Base-by-base conservation (phyloP, 2,113 vertebrate genomes). In the Halichoeres trimaculatus region DNA sequence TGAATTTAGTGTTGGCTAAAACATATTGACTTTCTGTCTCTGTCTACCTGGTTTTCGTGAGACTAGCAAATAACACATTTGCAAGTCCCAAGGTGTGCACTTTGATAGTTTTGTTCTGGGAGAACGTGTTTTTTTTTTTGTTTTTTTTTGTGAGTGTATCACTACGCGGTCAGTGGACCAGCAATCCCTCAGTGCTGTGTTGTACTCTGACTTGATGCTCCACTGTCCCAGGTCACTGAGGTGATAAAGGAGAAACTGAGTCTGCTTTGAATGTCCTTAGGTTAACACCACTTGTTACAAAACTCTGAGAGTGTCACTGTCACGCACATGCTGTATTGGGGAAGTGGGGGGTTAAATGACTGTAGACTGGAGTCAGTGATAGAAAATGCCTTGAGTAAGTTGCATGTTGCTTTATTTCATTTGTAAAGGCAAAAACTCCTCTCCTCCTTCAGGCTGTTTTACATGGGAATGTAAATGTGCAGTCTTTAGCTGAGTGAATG, bases 281-380 rank as follows among this genome's bases (percentile, higher is more conserved):
- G 60, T 70, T 19, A 67, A 59, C 58, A 51, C 8, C 52, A 17
- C 56, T 43, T 56, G 48, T 67, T 63, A 22, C 62, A 66, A 65
- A 35, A 30, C 14, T 10, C 19, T 58, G n/a, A 64, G 35, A 62
- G 17, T 1, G 64, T n/a, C n/a, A 30, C 52, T 19, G 14, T n/a
- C 54, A 51, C 55, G 67, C 14, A 30, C 40, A n/a, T n/a, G n/a
- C n/a, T n/a, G n/a, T n/a, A n/a, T n/a, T n/a, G n/a, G n/a, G n/a
- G n/a, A n/a, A n/a, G n/a, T n/a, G n/a, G n/a, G n/a, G n/a, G n/a
- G n/a, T n/a, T n/a, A n/a, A n/a, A n/a, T n/a, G n/a, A n/a, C n/a
- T n/a, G n/a, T n/a, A n/a, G n/a, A n/a, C n/a, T n/a, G n/a, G n/a
- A n/a, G n/a, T n/a, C n/a, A n/a, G n/a, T n/a, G n/a, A n/a, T n/a